phyloP scores from a whole-genome alignment of 2,888 invertebrate species.

The Gymnocheta viridis region DNA sequence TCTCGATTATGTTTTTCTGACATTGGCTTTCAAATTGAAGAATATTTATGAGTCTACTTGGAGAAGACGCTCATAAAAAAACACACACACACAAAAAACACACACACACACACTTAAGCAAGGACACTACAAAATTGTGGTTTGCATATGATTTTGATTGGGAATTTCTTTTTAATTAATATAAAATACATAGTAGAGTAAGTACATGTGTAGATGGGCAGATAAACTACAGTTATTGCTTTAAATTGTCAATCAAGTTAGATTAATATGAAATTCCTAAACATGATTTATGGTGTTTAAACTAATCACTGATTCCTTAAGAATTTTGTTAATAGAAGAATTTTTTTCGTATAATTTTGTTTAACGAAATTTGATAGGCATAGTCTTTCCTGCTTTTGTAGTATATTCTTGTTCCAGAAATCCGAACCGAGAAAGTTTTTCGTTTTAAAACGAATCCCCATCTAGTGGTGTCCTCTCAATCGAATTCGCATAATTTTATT shows the following conservation, averaged over 20 bases:
- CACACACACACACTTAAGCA: not conserved
- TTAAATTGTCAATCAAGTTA: conserved; percentile 27
- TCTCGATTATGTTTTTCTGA: conserved; percentile 49
- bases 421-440: too few species aligned
- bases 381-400: too few species aligned
- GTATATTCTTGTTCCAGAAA: too few species aligned
- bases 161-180: conserved; percentile 47
- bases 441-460: too few species aligned
- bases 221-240: conserved; percentile 29
- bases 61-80: not conserved
- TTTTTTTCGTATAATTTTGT: not conserved
- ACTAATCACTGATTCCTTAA: not conserved
- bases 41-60: conserved; percentile 65
- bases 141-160: conserved; percentile 45
- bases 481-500: too few species aligned
- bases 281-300: conserved; percentile 8
- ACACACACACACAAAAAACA: not conserved
- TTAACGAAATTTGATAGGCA: not conserved
- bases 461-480: too few species aligned
- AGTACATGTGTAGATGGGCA: not conserved
- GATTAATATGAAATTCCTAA: not conserved
- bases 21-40: conserved; percentile 54
- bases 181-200: not conserved
- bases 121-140: not conserved
- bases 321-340: not conserved